A percentile compares a stretch with the other conserved stretches of the same genome.
phyloP scores from a whole-genome alignment of 2,888 invertebrate species.

The Platycheirus rosarum region DNA sequence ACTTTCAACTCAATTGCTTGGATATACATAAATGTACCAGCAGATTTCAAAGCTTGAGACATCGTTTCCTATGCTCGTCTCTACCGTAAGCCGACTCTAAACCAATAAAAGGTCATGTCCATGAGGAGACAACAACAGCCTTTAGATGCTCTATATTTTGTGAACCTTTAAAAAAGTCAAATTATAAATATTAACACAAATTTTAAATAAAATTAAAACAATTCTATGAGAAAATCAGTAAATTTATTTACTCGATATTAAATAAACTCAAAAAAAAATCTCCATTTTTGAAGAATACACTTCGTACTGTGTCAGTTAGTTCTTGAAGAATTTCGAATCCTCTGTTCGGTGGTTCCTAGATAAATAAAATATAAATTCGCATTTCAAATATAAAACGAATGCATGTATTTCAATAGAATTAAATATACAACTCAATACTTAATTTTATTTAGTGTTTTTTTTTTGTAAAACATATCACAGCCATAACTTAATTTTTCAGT shows the following conservation, averaged over 20 bases:
- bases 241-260: slow-evolving; percentile 5
- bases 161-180: too few species aligned
- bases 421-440: slow-evolving; percentile 44
- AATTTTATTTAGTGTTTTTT: slow-evolving; percentile 50
- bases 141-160: too few species aligned
- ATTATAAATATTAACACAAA: too few species aligned
- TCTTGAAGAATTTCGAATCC: slow-evolving; percentile 22
- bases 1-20: too few species aligned
- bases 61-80: too few species aligned
- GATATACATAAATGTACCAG: too few species aligned
- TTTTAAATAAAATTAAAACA: too few species aligned
- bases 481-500: slow-evolving; percentile 63
- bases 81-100: too few species aligned
- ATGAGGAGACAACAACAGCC: too few species aligned
- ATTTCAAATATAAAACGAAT: slow-evolving; percentile 10
- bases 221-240: background rate
- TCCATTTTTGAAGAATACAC: background rate
- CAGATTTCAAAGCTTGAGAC: too few species aligned
- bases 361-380: slow-evolving; percentile 16
- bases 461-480: slow-evolving; percentile 57
- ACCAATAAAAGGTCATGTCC: too few species aligned
- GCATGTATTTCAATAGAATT: slow-evolving; percentile 3
- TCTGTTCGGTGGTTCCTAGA: slow-evolving; percentile 2
- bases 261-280: background rate
- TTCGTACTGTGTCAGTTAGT: slow-evolving; percentile 5